phyloP scores from a whole-genome alignment of 2,888 invertebrate species.

The Lepeophtheirus nordmannii region DNA sequence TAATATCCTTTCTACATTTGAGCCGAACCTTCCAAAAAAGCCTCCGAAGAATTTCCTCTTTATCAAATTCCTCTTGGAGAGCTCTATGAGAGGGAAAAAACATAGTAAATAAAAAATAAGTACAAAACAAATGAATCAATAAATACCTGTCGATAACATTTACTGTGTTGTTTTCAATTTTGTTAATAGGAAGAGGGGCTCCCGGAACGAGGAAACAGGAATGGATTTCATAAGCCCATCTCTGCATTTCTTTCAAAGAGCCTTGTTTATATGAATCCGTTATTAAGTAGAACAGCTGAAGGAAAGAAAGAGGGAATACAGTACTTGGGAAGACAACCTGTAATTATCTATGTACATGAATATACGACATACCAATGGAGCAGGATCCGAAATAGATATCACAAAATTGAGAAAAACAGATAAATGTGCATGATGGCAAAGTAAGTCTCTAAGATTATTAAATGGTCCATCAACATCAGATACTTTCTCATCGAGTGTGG shows the following conservation, averaged over 20 bases:
- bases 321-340: not conserved
- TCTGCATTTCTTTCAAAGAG: constrained; percentile 71
- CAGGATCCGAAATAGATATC: constrained; percentile 63
- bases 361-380: constrained; percentile 44
- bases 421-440: constrained; percentile 72
- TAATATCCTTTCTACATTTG: constrained; percentile 63
- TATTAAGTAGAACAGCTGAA: constrained; percentile 66
- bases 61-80: constrained; percentile 24
- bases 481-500: constrained; percentile 14
- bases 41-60: constrained; percentile 30
- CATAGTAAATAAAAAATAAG: constrained; percentile 25
- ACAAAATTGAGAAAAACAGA: constrained; percentile 88
- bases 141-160: constrained; percentile 13
- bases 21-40: constrained; percentile 72
- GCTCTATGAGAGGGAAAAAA: constrained; percentile 5
- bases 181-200: constrained; percentile 32
- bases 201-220: constrained; percentile 83
- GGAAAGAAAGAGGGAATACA: constrained; percentile 29
- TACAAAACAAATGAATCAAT: constrained; percentile 25
- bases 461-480: constrained; percentile 39
- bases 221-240: constrained; percentile 98
- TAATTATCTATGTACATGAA: constrained; percentile 6
- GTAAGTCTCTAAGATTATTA: constrained; percentile 60
- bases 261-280: constrained; percentile 65
- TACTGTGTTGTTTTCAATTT: not conserved